Conservation (phyloP, 2,113 vertebrate genomes). For the Malurus elegans region DNA sequence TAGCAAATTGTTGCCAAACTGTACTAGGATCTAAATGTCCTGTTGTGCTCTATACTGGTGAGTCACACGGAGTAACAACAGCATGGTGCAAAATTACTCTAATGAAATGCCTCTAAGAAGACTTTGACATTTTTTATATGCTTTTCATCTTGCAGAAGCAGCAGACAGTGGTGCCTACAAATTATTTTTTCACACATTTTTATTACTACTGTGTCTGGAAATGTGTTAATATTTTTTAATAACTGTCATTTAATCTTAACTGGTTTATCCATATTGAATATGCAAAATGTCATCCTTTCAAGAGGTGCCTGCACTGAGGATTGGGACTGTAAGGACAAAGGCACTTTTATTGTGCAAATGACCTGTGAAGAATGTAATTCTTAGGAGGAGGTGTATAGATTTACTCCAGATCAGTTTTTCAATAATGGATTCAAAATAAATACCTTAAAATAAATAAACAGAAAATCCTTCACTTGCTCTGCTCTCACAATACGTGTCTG, state of each 20-base stretch:
- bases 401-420: not conserved
- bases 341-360: not conserved
- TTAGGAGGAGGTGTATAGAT: not conserved
- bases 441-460: not conserved
- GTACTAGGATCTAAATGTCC: not conserved
- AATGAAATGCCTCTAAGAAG: not conserved
- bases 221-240: conserved; percentile 26
- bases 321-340: not conserved
- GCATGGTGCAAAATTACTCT: not conserved
- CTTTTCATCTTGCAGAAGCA: not conserved
- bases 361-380: not conserved
- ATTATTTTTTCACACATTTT: not conserved
- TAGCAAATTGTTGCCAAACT: not conserved
- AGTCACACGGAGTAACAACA: not conserved
- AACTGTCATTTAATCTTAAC: conserved; percentile 17
- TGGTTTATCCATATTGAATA: not conserved
- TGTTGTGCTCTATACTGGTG: not conserved
- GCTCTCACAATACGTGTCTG: not conserved
- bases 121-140: not conserved
- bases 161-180: not conserved
- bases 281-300: not conserved
- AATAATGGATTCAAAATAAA: not conserved
- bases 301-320: not conserved
- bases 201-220: not conserved
- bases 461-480: not conserved